These are phyloP conservation scores for Hypercompe scribonia DNA, from an alignment of 2,888 invertebrate genomes.

Conservation along the genomic window DNA sequence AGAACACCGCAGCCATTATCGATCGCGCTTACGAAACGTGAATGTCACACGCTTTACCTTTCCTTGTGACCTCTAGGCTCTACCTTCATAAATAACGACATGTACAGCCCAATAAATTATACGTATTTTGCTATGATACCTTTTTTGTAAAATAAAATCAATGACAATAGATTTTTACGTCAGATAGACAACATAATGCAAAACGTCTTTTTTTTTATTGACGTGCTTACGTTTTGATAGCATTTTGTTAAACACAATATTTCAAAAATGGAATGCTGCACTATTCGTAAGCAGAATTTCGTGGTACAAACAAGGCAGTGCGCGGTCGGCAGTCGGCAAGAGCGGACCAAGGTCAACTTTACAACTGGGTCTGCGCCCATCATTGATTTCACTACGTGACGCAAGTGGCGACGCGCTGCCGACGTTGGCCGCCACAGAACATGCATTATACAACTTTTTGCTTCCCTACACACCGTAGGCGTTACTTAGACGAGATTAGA, in stretches of 20 bases:
- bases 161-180: slow-evolving; percentile 5
- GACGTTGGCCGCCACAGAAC: slow-evolving; percentile 59
- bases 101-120: slow-evolving; percentile 12
- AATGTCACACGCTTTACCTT: slow-evolving; percentile 43
- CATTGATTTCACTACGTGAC: slow-evolving; percentile 82
- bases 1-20: slow-evolving; percentile 42
- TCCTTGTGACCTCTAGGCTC: slow-evolving; percentile 25
- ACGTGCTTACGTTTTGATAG: not conserved
- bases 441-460: slow-evolving; percentile 68
- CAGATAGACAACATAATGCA: slow-evolving; percentile 38
- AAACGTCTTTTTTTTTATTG: slow-evolving; percentile 6
- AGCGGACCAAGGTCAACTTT: slow-evolving; percentile 79
- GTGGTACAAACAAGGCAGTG: slow-evolving; percentile 36
- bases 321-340: slow-evolving; percentile 48
- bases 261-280: slow-evolving; percentile 49
- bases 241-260: slow-evolving; percentile 33
- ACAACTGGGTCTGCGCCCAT: slow-evolving; percentile 76
- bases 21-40: slow-evolving; percentile 43
- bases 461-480: slow-evolving; percentile 58
- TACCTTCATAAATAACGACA: slow-evolving; percentile 31
- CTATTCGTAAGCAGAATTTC: slow-evolving; percentile 51
- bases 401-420: slow-evolving; percentile 65
- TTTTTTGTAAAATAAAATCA: not conserved
- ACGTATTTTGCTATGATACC: not conserved
- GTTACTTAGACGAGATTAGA: slow-evolving; percentile 53